Conservation (phyloP, 2,113 vertebrate species). For the Nothobranchius kuhntae region DNA sequence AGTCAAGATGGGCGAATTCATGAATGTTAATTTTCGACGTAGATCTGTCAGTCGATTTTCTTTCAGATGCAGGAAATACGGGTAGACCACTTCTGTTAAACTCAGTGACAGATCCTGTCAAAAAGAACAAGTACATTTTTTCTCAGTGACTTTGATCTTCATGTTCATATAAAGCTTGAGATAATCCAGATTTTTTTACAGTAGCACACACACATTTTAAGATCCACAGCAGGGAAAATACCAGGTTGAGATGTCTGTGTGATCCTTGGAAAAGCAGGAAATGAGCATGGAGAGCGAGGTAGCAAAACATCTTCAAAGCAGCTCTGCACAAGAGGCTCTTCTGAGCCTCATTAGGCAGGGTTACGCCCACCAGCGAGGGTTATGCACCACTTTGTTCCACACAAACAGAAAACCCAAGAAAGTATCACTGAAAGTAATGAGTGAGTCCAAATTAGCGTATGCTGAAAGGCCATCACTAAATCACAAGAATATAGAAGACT, state of each 20-base stretch:
- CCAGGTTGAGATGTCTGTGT: constrained; percentile 30
- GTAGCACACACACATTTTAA: constrained; percentile 58
- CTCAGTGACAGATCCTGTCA: too few species aligned
- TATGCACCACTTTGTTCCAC: not conserved
- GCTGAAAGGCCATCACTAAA: not conserved
- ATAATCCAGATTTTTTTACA: constrained; percentile 52
- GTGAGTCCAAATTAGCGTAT: not conserved
- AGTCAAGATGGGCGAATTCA: too few species aligned
- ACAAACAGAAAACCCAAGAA: not conserved
- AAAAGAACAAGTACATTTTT: too few species aligned
- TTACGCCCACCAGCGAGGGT: not conserved
- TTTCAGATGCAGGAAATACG: too few species aligned
- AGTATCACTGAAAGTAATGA: not conserved
- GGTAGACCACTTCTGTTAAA: too few species aligned
- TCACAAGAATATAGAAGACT: not conserved
- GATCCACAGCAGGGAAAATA: constrained; percentile 49
- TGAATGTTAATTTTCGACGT: too few species aligned
- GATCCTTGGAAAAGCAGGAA: constrained; percentile 60
- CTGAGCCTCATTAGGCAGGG: constrained; percentile 9
- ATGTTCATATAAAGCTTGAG: constrained; percentile 29
- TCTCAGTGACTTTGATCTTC: too few species aligned
- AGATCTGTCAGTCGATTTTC: too few species aligned
- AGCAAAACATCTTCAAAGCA: constrained; percentile 43
- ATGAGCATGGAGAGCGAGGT: constrained; percentile 43
- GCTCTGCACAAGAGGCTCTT: not conserved